Evolutionary conservation across 2,113 vertebrate genomes (phyloP), one percentile per base, ranked within the genome.

Genomic region (Stictonetta naevosa): DNA sequence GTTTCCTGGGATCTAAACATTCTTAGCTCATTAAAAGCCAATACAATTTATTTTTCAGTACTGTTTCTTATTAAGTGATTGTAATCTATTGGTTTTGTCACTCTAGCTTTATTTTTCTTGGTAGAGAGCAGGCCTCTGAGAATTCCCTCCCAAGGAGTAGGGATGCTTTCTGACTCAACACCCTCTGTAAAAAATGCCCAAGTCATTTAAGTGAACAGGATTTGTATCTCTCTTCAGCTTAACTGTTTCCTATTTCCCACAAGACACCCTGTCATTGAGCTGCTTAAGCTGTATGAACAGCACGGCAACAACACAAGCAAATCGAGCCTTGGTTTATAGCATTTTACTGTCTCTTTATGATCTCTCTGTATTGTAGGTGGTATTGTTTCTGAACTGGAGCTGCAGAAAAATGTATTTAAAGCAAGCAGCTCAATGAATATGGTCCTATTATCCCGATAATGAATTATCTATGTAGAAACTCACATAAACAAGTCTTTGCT

Each of bases 181-280:
- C 21, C 6, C 29, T 31, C 36, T 72, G 48, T 80, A 77, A 91
- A 91, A 95, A 95, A 91, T 46, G 89, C 44, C 17, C 12, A 75
- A 67, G 56, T 63, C 56, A 50, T 75, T 88, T 78, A 94, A 81
- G 40, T 7, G 31, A 92, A 77, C 21, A 79, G 80, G 80, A 89
- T 96, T 93, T 94, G n/a, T 88, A 79, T 79, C 60, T 96, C 60
- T 46, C 40, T 96, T 94, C 53, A 73, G 71, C 36, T 83, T 91
- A 95, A 92, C 88, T 46, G 58, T 62, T 96, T 78, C 42, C 15
- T 50, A 11, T 96, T 94, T 97, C 91, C 77, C 67, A 72, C 22
- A 69, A 93, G 83, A 87, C 36, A 80, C 40, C 13, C n/a, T 86
- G 64, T 91, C 75, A 82, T 44, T 63, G 83, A 93, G 80, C 85